These are phyloP conservation scores for Oscheius sp. DNA, from an alignment of 2,888 invertebrate species.

Conservation along the genomic window DNA sequence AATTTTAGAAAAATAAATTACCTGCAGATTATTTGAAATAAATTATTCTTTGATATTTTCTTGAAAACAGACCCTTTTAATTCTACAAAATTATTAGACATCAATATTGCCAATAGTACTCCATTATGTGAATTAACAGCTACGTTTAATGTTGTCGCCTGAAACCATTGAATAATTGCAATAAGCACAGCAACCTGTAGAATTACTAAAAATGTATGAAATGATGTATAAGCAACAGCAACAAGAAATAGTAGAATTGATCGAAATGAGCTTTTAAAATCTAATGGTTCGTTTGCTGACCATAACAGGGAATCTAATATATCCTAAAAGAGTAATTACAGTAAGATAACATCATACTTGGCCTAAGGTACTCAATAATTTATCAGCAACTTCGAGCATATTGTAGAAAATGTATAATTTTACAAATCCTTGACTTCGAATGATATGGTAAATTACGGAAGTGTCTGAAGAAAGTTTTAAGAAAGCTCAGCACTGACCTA, in stretches of 20 bases:
- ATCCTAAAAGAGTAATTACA: slow-evolving; percentile 81
- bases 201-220: slow-evolving; percentile 87
- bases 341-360: slow-evolving; percentile 54
- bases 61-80: slow-evolving; percentile 97
- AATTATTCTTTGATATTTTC: slow-evolving; percentile 97
- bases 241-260: slow-evolving; percentile 89
- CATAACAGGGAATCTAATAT: slow-evolving; percentile 96
- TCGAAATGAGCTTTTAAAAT: slow-evolving; percentile 78
- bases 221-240: slow-evolving; percentile 82
- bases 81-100: slow-evolving; percentile 99
- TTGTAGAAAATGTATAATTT: slow-evolving; percentile 99
- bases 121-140: slow-evolving; percentile 99
- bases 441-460: slow-evolving; percentile 62
- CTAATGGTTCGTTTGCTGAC: slow-evolving; percentile 93
- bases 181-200: slow-evolving; percentile 73
- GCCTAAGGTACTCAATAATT: slow-evolving; percentile 89
- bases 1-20: slow-evolving; percentile 35
- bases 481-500: slow-evolving; percentile 82
- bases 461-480: slow-evolving; percentile 41
- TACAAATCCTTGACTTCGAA: slow-evolving; percentile 91
- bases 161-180: slow-evolving; percentile 75
- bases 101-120: slow-evolving; percentile 96
- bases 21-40: slow-evolving; percentile 90
- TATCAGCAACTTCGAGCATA: slow-evolving; percentile 94
- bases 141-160: slow-evolving; percentile 97